Conservation (phyloP, 2,888 invertebrate genomes). For the Neoscelio sp. region DNA sequence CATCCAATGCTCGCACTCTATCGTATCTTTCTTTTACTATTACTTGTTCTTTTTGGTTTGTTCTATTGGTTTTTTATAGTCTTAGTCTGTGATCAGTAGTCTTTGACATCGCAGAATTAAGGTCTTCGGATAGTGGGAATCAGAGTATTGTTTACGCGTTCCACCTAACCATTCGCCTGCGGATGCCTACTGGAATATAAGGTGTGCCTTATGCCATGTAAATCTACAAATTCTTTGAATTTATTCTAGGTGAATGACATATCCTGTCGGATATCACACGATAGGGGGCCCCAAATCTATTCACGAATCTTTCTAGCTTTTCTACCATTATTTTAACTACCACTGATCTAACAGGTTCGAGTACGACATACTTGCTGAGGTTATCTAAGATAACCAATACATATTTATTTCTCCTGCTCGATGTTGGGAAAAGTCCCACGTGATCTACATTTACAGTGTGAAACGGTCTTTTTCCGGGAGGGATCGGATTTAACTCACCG, state of each 20-base stretch:
- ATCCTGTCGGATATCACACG: constrained; percentile 44
- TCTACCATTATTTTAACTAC: neutral
- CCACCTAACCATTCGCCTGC: constrained; percentile 47
- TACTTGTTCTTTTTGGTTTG: too few species aligned
- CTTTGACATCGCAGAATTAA: neutral
- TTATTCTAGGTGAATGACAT: constrained; percentile 50
- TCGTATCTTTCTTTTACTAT: constrained; percentile 46
- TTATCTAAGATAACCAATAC: constrained; percentile 61
- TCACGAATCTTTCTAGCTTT: neutral
- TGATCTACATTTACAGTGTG: constrained; percentile 48
- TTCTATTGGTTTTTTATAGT: too few species aligned
- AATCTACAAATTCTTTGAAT: constrained; percentile 55
- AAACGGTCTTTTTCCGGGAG: constrained; percentile 12
- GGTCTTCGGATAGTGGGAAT: constrained; percentile 32
- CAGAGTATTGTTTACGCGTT: constrained; percentile 44
- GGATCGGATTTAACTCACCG: constrained; percentile 42
- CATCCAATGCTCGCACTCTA: constrained; percentile 20
- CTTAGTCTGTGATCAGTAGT: too few species aligned
- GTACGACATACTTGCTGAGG: constrained; percentile 61
- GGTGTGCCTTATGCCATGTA: constrained; percentile 45
- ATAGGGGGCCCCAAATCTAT: neutral
- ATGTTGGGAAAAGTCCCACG: constrained; percentile 61
- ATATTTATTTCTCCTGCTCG: constrained; percentile 48
- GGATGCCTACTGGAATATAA: constrained; percentile 52
- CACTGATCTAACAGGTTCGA: neutral